phyloP scores from a whole-genome alignment of 2,888 invertebrate species.

The Eristalis tenax region DNA sequence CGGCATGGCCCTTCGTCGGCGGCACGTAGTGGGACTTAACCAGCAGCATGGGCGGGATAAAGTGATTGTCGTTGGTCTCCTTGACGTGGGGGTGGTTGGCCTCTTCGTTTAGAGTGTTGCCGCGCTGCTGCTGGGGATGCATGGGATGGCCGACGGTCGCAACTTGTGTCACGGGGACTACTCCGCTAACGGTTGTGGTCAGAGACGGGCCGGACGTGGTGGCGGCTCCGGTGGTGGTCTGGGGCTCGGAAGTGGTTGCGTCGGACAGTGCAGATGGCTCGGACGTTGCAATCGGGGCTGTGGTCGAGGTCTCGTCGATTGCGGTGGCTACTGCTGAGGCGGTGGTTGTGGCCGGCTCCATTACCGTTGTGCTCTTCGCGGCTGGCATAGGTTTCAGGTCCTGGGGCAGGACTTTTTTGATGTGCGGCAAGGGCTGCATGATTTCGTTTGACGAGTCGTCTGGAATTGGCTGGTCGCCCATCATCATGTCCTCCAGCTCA shows the following conservation, averaged over 20 bases:
- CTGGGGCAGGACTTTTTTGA: conserved; percentile 78
- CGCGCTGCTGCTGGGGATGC: conserved; percentile 77
- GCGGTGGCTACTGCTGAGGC: conserved; percentile 53
- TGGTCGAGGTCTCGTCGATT: conserved; percentile 46
- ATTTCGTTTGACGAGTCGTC: conserved; percentile 78
- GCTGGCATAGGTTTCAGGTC: conserved; percentile 76
- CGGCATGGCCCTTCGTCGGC: conserved; percentile 75
- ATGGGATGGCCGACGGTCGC: conserved; percentile 78
- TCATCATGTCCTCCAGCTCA: conserved; percentile 78
- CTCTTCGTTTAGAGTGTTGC: conserved; percentile 73
- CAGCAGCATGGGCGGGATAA: conserved; percentile 81
- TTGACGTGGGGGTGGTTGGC: conserved; percentile 76
- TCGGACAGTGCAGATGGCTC: conserved; percentile 45
- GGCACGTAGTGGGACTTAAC: conserved; percentile 81
- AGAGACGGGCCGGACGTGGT: conserved; percentile 58
- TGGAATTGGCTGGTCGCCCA: conserved; percentile 79
- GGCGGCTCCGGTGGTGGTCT: conserved; percentile 37
- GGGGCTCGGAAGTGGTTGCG: conserved; percentile 35
- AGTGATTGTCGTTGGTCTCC: conserved; percentile 79
- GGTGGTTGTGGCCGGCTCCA: conserved; percentile 57
- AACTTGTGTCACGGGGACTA: conserved; percentile 64
- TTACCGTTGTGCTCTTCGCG: conserved; percentile 64
- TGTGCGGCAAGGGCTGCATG: conserved; percentile 78
- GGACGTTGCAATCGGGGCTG: conserved; percentile 44
- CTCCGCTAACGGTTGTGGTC: conserved; percentile 59